These are phyloP conservation scores for Anticlea derivata DNA, from an alignment of 2,888 invertebrate genomes.

Conservation along the genomic window DNA sequence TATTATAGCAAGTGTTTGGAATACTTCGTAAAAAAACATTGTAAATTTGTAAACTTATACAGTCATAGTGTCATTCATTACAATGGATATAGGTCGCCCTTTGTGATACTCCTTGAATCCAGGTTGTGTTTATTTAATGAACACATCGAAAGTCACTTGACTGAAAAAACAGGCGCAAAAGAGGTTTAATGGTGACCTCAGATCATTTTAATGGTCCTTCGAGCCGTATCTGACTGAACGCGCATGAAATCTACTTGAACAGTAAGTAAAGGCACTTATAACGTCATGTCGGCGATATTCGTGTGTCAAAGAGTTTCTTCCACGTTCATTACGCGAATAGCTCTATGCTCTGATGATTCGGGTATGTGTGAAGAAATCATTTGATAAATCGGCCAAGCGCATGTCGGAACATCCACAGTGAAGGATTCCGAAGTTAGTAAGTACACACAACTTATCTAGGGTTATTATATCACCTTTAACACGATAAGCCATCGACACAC, in stretches of 20 bases:
- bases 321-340: constrained; percentile 3
- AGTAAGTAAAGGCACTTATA: too few species aligned
- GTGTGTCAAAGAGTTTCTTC: constrained; percentile 5
- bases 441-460: too few species aligned
- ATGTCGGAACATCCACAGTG: too few species aligned
- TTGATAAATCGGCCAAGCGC: too few species aligned
- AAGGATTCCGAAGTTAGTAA: too few species aligned
- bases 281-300: not conserved
- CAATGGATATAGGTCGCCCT: constrained; percentile 15
- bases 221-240: not conserved
- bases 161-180: not conserved
- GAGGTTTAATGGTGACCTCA: too few species aligned
- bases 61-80: constrained; percentile 4
- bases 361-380: constrained; percentile 12
- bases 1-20: constrained; percentile 9
- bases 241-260: too few species aligned
- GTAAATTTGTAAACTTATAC: constrained; percentile 1
- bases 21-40: constrained; percentile 9
- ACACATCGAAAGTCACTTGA: not conserved
- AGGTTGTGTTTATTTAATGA: constrained; percentile 8
- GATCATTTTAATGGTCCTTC: too few species aligned
- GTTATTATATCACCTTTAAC: too few species aligned
- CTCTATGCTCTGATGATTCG: constrained; percentile 11
- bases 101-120: constrained; percentile 4
- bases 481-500: too few species aligned